Evolutionary conservation across 2,888 invertebrate species (phyloP).

Genomic region (Seladonia tumulorum): DNA sequence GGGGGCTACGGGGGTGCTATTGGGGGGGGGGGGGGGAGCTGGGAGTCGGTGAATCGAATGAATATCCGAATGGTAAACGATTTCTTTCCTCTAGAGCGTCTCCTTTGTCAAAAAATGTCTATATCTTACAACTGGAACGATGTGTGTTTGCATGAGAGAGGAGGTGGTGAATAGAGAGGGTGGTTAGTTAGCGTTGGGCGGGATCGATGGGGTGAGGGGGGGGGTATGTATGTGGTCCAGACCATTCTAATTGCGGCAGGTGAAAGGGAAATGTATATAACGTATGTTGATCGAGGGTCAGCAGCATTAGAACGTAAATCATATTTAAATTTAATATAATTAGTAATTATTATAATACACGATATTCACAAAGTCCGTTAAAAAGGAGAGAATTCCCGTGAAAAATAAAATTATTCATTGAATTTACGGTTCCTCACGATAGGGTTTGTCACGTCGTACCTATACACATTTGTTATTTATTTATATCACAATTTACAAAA

Average conservation of each 20-base stretch:
- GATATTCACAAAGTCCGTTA: conserved; percentile 84
- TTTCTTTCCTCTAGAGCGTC: conserved; percentile 69
- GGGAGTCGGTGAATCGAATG: conserved; percentile 15
- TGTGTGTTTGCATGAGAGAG: conserved; percentile 6
- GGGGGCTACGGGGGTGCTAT: not conserved
- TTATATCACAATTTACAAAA: conserved; percentile 84
- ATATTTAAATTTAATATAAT: conserved; percentile 83
- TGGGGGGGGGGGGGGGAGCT: not conserved
- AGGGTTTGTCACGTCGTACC: conserved; percentile 73
- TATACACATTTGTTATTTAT: conserved; percentile 83
- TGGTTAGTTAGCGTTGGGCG: not conserved
- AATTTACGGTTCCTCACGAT: conserved; percentile 77
- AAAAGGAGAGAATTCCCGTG: conserved; percentile 76
- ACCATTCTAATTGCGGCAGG: conserved; percentile 35
- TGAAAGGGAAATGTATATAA: conserved; percentile 53
- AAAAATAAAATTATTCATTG: conserved; percentile 78
- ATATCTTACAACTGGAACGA: conserved; percentile 74
- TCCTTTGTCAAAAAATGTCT: conserved; percentile 71
- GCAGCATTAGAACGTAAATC: conserved; percentile 81
- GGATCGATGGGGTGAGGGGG: not conserved
- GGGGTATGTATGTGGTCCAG: not conserved
- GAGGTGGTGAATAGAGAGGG: not conserved
- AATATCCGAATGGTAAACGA: conserved; percentile 53
- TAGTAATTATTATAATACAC: conserved; percentile 84
- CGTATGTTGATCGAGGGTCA: conserved; percentile 61